Conservation (phyloP, 2,888 invertebrate genomes). For the Nemapogon koenigi region DNA sequence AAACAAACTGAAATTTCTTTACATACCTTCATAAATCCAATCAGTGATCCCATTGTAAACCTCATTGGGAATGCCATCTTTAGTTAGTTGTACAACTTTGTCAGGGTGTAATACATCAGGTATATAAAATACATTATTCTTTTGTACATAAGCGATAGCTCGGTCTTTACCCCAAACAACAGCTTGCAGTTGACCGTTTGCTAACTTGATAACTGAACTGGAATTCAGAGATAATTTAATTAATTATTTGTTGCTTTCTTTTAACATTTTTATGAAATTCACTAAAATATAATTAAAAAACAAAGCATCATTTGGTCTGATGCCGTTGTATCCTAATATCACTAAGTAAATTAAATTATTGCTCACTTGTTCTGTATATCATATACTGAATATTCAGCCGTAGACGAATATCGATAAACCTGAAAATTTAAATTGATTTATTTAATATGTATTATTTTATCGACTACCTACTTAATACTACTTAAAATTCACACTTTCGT, state of each 20-base stretch:
- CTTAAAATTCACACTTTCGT: no score
- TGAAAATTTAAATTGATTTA: no score
- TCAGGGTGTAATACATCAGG: conserved; percentile 32
- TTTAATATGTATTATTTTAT: no score
- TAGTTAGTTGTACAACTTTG: conserved; percentile 56
- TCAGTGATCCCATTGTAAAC: conserved; percentile 87
- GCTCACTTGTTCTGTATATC: conserved; percentile 62
- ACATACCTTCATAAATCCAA: conserved; percentile 93
- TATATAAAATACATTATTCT: conserved; percentile 74
- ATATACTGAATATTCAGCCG: conserved; percentile 68
- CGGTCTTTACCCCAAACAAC: conserved; percentile 56
- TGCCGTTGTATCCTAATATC: no score
- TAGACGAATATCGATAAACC: conserved; percentile 72
- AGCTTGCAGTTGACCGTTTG: conserved; percentile 63
- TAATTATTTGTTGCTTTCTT: no score
- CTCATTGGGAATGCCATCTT: conserved; percentile 66
- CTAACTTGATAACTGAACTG: conserved; percentile 56
- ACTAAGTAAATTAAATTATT: background rate
- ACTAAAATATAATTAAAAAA: no score
- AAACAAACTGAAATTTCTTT: no score
- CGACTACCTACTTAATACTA: no score
- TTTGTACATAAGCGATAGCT: conserved; percentile 66
- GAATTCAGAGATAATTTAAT: no score
- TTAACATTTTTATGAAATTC: no score
- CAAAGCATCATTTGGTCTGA: no score